phyloP scores from a whole-genome alignment of 2,888 invertebrate species.

The Leuctra nigra region DNA sequence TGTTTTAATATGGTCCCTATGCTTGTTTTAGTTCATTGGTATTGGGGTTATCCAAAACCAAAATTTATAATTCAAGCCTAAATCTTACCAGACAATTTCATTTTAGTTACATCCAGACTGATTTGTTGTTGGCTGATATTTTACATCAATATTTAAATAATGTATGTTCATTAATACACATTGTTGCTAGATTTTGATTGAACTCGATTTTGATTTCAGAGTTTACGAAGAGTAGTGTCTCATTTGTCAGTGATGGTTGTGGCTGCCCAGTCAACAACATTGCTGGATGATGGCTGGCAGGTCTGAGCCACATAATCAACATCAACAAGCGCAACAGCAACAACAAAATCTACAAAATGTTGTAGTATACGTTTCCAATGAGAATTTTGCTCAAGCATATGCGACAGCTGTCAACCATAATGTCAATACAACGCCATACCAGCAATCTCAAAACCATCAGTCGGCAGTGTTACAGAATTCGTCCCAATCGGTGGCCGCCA shows the following conservation, averaged over 20 bases:
- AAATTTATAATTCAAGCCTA: too few species aligned
- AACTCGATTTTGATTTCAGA: slow-evolving; percentile 36
- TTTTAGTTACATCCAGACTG: too few species aligned
- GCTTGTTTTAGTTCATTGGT: too few species aligned
- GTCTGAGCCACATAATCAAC: slow-evolving; percentile 55
- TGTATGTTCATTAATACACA: too few species aligned
- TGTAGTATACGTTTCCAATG: slow-evolving; percentile 51
- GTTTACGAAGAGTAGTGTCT: slow-evolving; percentile 39
- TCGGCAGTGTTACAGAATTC: slow-evolving; percentile 18
- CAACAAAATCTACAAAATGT: slow-evolving; percentile 45
- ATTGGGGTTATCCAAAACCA: too few species aligned
- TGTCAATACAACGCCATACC: slow-evolving; percentile 33
- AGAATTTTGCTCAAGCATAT: slow-evolving; percentile 46
- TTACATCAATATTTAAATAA: too few species aligned
- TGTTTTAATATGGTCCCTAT: too few species aligned
- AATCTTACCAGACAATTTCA: too few species aligned
- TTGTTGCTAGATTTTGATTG: too few species aligned
- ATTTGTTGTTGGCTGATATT: too few species aligned
- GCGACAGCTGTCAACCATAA: slow-evolving; percentile 44
- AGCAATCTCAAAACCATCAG: slow-evolving; percentile 24
- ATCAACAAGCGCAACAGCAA: slow-evolving; percentile 30
- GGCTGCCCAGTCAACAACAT: slow-evolving; percentile 41
- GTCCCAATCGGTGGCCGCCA: slow-evolving; percentile 24
- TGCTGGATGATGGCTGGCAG: slow-evolving; percentile 63
- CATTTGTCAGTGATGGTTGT: slow-evolving; percentile 62